Evolutionary conservation across 2,113 vertebrate genomes (phyloP), one percentile per base, ranked within the genome.

Genomic region (Balaenoptera acutorostrata): DNA sequence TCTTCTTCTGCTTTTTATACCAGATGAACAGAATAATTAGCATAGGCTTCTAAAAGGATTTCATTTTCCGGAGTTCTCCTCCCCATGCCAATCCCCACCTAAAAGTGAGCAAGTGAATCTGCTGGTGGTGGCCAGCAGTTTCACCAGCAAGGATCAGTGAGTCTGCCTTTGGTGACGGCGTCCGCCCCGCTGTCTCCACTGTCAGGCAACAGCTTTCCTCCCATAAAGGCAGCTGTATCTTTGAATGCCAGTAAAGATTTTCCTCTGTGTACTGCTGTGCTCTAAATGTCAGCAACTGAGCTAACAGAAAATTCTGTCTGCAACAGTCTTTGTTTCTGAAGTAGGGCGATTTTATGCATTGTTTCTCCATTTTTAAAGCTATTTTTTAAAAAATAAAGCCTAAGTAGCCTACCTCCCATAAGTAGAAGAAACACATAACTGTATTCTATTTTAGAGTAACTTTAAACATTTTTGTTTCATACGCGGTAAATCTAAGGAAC

Each of bases 401-500:
- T 6, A 11, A 64, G 49, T 64, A 46, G 20, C 8, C 13, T 61
- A 15, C 9, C 13, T 68, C 10, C 57, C 29, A 0, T 57, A 66
- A 55, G 46, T 69, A 41, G 11, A 74, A 94, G 44, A 77, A 55
- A 72, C 52, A 41, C 18, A 2, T 55, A 41, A 3, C 52, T 68
- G 6, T 57, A 59, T 61, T 55, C 11, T 52, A 49, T 80, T 69
- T 84, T 72, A 84, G 61, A 74, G 29, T 93, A 49, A 29, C 36
- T 74, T 66, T 72, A n/a, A 90, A 90, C 61, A 29, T 71, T 81
- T 66, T 91, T 88, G 9, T 68, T 90, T 29, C 39, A 11, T 18
- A 10, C 25, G 31, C 94, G 57, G 36, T 52, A 95, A 52, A 74
- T 59, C 8, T 6, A 93, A 57, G 3, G 85, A 96, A n/a, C 6